These are phyloP conservation scores for Parnassius orleans DNA, from an alignment of 2,888 invertebrate species.

Conservation along the genomic window DNA sequence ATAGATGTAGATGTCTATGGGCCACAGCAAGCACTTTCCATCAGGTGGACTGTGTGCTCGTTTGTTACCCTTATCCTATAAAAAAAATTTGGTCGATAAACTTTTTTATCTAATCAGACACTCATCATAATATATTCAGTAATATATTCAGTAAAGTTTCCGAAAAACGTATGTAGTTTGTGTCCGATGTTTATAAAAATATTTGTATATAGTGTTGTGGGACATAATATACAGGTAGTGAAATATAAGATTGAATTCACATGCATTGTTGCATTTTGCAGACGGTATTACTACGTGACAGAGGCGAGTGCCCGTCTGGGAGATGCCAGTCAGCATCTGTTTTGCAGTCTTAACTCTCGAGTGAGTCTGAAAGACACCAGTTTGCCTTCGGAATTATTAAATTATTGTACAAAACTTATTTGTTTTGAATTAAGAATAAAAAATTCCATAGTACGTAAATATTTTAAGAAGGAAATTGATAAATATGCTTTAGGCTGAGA, in stretches of 20 bases:
- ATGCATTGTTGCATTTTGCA: constrained; percentile 77
- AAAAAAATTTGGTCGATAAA: too few species aligned
- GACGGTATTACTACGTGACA: constrained; percentile 68
- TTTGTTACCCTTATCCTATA: too few species aligned
- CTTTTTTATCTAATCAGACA: too few species aligned
- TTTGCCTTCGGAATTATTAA: constrained; percentile 34
- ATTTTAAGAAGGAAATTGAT: constrained; percentile 25
- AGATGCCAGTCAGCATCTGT: constrained; percentile 74
- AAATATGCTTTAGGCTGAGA: constrained; percentile 23
- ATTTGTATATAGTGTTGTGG: too few species aligned
- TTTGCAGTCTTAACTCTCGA: constrained; percentile 62
- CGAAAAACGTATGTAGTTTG: too few species aligned
- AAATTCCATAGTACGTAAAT: not conserved
- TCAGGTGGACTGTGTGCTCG: too few species aligned
- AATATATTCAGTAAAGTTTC: too few species aligned
- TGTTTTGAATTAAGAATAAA: constrained; percentile 15
- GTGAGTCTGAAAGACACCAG: constrained; percentile 35
- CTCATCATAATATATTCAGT: too few species aligned
- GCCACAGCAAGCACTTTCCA: too few species aligned
- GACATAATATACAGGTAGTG: not conserved
- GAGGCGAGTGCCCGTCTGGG: constrained; percentile 64
- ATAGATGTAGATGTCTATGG: too few species aligned
- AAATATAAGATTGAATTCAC: constrained; percentile 72
- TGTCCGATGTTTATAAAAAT: too few species aligned
- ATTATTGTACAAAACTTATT: constrained; percentile 34